Evolutionary conservation across 2,797 vertebrate genomes (phyloP).

Genomic region (Neomorphus geoffroyi): DNA sequence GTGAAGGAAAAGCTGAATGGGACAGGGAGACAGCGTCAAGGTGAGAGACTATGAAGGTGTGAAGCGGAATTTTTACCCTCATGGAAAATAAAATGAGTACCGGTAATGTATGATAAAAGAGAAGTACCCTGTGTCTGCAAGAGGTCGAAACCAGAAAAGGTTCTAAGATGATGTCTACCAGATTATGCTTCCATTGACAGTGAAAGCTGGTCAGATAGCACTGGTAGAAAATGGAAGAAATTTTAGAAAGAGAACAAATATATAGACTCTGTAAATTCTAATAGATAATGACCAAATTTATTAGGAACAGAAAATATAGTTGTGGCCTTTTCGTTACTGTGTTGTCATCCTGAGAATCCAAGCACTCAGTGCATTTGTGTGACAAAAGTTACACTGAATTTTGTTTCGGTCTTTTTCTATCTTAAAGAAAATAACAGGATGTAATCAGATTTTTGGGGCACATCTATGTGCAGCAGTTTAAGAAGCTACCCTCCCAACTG

Average conservation of each 20-base stretch:
- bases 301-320: background rate
- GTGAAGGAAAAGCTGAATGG: background rate
- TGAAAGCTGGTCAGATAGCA: background rate
- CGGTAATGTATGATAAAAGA: background rate
- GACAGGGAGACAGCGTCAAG: background rate
- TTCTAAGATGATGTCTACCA: background rate
- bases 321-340: background rate
- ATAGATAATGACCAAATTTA: background rate
- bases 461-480: background rate
- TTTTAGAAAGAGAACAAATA: background rate
- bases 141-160: background rate
- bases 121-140: background rate
- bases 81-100: background rate
- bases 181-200: background rate
- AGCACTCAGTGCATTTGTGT: background rate
- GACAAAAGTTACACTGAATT: background rate
- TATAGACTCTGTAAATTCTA: background rate
- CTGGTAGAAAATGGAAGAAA: background rate
- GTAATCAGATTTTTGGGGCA: background rate
- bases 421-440: background rate
- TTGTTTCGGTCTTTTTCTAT: background rate
- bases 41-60: background rate
- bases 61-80: background rate
- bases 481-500: background rate
- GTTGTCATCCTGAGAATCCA: background rate